Conservation (phyloP, 2,113 vertebrate genomes). For the Jacana jacana region DNA sequence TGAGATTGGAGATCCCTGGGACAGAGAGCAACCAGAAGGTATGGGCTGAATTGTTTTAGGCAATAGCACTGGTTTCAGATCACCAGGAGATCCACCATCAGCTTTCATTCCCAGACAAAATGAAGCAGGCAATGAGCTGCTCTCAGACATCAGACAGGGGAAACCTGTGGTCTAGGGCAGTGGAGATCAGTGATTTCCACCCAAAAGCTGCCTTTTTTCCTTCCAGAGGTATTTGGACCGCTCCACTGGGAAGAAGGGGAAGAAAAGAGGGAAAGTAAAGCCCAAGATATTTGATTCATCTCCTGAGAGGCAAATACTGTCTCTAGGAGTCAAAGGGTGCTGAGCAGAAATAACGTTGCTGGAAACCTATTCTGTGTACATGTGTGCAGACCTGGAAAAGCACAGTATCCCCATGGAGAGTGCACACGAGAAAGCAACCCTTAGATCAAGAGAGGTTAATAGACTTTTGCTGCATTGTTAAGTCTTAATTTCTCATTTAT, state of each 20-base stretch:
- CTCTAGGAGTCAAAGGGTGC: neutral
- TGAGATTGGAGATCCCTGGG: neutral
- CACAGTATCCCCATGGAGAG: slow-evolving; percentile 33
- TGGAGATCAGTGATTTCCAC: neutral
- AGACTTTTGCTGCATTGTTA: slow-evolving; percentile 76
- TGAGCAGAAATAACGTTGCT: neutral
- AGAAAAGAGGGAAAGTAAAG: neutral
- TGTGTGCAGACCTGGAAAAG: slow-evolving; percentile 18
- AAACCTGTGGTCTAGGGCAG: neutral
- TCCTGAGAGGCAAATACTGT: neutral
- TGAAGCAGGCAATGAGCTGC: accelerated
- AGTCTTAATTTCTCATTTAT: slow-evolving; percentile 79
- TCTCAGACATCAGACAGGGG: neutral
- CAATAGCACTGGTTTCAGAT: neutral
- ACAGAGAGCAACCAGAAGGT: neutral
- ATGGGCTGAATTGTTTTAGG: neutral
- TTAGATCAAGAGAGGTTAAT: slow-evolving; percentile 77
- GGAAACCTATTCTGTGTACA: neutral
- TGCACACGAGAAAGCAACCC: slow-evolving; percentile 24
- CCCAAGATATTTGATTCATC: neutral
- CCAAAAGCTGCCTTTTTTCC: neutral
- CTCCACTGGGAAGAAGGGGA: neutral
- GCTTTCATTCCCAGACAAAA: neutral
- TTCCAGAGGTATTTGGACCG: neutral
- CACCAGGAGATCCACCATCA: neutral